Percentiles rank a stretch among this genome's conserved stretches.
phyloP scores from a whole-genome alignment of 2,888 invertebrate species.

The Cyrtodaria siliqua region DNA sequence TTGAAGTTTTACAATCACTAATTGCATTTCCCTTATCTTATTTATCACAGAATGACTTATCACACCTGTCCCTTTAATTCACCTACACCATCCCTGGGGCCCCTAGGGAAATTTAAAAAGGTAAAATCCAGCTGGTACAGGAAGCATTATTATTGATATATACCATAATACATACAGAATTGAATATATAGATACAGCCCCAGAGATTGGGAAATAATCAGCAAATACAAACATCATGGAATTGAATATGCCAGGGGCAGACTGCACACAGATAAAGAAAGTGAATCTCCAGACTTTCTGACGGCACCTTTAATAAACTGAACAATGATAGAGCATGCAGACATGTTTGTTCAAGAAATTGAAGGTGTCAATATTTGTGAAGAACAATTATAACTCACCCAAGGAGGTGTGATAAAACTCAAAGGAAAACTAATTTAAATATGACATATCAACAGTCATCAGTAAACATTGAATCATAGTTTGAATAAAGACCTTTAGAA shows the following conservation, averaged over 20 bases:
- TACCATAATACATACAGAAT: neutral
- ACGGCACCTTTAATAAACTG: slow-evolving; percentile 43
- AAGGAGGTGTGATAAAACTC: no score
- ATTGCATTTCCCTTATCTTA: slow-evolving; percentile 47
- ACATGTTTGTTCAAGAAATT: slow-evolving; percentile 34
- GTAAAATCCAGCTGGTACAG: slow-evolving; percentile 19
- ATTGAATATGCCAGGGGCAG: no score
- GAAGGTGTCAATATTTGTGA: slow-evolving; percentile 16
- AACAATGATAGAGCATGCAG: slow-evolving; percentile 37
- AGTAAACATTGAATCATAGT: no score
- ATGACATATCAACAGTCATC: no score
- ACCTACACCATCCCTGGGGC: neutral
- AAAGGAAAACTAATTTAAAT: no score
- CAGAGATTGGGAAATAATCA: slow-evolving; percentile 12
- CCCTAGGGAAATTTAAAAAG: slow-evolving; percentile 15
- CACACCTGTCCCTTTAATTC: slow-evolving; percentile 45
- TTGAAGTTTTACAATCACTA: slow-evolving; percentile 22
- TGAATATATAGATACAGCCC: slow-evolving; percentile 7
- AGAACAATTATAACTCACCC: no score
- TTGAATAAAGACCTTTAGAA: no score
- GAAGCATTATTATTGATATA: slow-evolving; percentile 11
- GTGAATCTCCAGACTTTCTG: slow-evolving; percentile 28
- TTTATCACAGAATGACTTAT: slow-evolving; percentile 46
- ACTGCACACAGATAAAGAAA: no score
- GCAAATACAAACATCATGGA: neutral